Base-by-base conservation (phyloP, 2,888 invertebrate genomes). In the Phania funesta region DNA sequence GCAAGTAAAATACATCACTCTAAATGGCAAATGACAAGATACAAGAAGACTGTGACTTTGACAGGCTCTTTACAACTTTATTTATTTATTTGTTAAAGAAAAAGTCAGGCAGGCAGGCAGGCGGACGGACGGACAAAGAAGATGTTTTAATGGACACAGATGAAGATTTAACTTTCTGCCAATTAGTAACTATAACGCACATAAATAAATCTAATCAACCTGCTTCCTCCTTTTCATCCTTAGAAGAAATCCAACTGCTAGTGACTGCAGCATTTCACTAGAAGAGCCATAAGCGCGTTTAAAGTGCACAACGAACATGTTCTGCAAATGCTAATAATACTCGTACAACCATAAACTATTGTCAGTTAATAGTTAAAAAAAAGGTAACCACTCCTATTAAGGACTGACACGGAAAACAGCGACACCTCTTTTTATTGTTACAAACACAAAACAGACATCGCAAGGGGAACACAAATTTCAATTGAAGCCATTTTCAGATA, bases 131-230 rank as follows among this genome's bases (percentile, higher is more conserved):
- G 11, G 24, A 9, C 35, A 24, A 8, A 4, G 7, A 32, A 52
- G 13, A 38, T 48, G 48, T 2, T 24, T 22, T 32, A 32, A 18
- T 22, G 8, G 24, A 32, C 20, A 52, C 44, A 60, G 32, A 62
- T 70, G 52, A 48, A 68, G 52, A 35, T 65, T 65, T 38, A 74
- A 75, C 78, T 75, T 70, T 82, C 67, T 73, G 82, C 78, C 82
- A 78, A 82, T 82, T 82, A 82, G 78, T 78, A 58, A 44, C 41
- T 44, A 58, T n/a, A 48, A 78, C 74, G 74, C 68, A 79, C 50
- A 82, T 68, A 68, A 52, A 67, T 62, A 81, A 73, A 70, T 54
- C 76, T 56, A 73, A 68, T 68, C 70, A 80, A 71, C 52, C 58
- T 52, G 16, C 7, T 38, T 54, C 29, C n/a, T 13, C 18, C 2